Evolutionary conservation across 2,888 invertebrate genomes (phyloP).

Genomic region (Icerya purchasi): DNA sequence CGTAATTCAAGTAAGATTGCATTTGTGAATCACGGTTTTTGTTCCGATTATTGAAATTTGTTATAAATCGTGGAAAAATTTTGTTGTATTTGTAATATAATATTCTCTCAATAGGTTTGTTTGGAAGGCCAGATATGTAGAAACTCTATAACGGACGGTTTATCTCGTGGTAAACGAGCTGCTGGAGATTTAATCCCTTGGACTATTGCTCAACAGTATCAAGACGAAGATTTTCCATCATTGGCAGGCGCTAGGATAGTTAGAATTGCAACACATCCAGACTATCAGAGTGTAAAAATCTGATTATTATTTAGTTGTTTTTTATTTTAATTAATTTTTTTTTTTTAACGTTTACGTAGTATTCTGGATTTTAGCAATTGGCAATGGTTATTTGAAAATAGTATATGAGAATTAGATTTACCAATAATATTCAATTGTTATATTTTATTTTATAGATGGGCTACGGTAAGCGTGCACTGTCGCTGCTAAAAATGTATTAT

Average conservation of each 20-base stretch:
- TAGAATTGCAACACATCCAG: slow-evolving; percentile 93
- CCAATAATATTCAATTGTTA: too few species aligned
- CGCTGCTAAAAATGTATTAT: slow-evolving; percentile 72
- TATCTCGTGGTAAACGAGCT: slow-evolving; percentile 70
- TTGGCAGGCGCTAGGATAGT: slow-evolving; percentile 79
- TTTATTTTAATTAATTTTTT: too few species aligned
- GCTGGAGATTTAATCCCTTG: slow-evolving; percentile 96
- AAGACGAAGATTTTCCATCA: slow-evolving; percentile 79
- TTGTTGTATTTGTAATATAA: neutral
- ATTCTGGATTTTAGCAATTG: neutral
- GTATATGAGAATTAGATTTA: neutral
- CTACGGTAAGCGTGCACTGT: slow-evolving; percentile 74
- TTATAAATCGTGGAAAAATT: neutral
- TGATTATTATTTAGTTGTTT: neutral
- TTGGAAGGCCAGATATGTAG: slow-evolving; percentile 40
- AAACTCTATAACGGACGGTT: slow-evolving; percentile 47
- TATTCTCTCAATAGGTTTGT: slow-evolving; percentile 29
- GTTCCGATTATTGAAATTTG: too few species aligned
- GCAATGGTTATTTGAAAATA: too few species aligned
- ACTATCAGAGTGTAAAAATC: slow-evolving; percentile 58
- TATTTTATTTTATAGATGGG: slow-evolving; percentile 59
- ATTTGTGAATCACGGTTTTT: neutral
- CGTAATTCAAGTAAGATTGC: slow-evolving; percentile 46
- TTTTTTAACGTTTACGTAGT: too few species aligned
- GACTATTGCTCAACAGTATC: slow-evolving; percentile 92